A percentile compares a stretch with the other conserved stretches of the same genome.
Conservation (phyloP, 35 echinoderm and acorn worm genomes). For the Diadema setosum region DNA sequence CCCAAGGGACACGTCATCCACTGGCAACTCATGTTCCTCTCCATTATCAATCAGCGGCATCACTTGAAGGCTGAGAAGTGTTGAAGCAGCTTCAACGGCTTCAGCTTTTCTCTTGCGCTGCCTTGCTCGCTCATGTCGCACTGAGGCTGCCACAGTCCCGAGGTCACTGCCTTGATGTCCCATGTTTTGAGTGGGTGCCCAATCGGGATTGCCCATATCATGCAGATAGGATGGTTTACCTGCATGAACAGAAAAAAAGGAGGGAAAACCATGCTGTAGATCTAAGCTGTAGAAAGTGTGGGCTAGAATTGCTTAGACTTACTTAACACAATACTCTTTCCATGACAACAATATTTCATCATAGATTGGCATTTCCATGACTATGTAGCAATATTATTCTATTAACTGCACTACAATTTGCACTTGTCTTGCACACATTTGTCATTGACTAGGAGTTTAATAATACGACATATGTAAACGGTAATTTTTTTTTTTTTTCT, state of each 20-base stretch:
- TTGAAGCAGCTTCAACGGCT: not conserved
- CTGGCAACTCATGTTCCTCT: not conserved
- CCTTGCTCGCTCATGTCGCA: not conserved
- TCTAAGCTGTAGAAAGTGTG: too few relatives aligned
- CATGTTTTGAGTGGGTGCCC: conserved; percentile 1
- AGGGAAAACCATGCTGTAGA: too few relatives aligned
- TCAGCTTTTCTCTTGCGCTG: not conserved
- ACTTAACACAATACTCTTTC: too few relatives aligned
- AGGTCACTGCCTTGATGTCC: not conserved
- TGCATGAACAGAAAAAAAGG: not conserved
- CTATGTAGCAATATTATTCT: too few relatives aligned
- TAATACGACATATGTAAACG: too few relatives aligned
- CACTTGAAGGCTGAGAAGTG: not conserved
- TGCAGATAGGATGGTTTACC: not conserved
- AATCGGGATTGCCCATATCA: not conserved
- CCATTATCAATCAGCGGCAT: not conserved
- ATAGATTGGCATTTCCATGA: too few relatives aligned
- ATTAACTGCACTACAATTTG: too few relatives aligned
- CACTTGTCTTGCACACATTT: too few relatives aligned
- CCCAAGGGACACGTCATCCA: not conserved
- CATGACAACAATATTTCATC: too few relatives aligned
- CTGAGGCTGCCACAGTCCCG: not conserved
- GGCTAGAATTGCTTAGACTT: too few relatives aligned
- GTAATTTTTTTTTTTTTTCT: too few relatives aligned
- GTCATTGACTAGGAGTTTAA: too few relatives aligned